Percentiles rank a stretch among this genome's conserved stretches.
These are phyloP conservation scores for Marcusenius ussheri DNA, from an alignment of 2,113 vertebrate species.

Conservation along the genomic window DNA sequence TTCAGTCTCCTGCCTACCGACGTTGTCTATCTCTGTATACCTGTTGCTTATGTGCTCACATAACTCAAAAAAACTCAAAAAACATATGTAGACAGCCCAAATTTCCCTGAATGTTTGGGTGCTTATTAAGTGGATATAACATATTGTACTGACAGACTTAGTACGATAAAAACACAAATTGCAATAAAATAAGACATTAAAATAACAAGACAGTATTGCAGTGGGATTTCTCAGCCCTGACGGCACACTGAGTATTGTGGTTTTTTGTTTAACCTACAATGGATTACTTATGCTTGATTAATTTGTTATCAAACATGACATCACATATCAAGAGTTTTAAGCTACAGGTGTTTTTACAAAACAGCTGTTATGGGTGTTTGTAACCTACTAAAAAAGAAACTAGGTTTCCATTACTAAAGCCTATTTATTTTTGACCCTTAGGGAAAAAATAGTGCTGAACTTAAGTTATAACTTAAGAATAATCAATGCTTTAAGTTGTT, in stretches of 20 bases:
- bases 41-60: neutral
- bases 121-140: neutral
- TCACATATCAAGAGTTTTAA: neutral
- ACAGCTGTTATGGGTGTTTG: neutral
- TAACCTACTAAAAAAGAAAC: neutral
- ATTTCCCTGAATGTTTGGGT: constrained; percentile 10
- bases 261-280: neutral
- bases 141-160: neutral
- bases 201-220: constrained; percentile 8
- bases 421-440: neutral
- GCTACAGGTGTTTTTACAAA: neutral
- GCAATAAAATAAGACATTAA: constrained; percentile 20
- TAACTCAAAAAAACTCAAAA: constrained; percentile 18
- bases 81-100: constrained; percentile 10
- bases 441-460: neutral
- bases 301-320: neutral
- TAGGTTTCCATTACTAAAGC: neutral
- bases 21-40: neutral
- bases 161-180: neutral
- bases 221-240: neutral
- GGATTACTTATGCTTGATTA: neutral
- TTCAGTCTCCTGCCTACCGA: neutral
- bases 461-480: neutral
- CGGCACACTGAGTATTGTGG: neutral
- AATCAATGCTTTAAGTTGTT: neutral